phyloP scores from a whole-genome alignment of 2,797 vertebrate genomes.

The Hemibagrus guttatus region DNA sequence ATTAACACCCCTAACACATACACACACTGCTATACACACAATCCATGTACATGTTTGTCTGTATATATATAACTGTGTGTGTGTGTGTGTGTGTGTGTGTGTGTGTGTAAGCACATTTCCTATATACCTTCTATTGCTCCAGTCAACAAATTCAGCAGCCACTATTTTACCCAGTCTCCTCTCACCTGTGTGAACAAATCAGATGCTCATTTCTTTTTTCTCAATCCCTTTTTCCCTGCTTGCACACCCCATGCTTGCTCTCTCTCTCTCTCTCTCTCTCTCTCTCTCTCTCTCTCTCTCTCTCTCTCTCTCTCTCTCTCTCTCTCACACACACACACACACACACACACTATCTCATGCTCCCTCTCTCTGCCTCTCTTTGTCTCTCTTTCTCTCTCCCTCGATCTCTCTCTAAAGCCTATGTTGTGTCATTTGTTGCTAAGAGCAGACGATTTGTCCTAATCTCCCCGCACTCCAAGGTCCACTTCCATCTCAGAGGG shows the following conservation, averaged over 20 bases:
- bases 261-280: neutral
- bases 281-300: neutral
- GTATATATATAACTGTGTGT: slow-evolving; percentile 1
- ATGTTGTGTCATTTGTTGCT: neutral
- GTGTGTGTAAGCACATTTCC: slow-evolving; percentile 12
- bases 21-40: too few relatives aligned
- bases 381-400: neutral
- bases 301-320: neutral
- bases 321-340: too few relatives aligned
- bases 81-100: slow-evolving; percentile 26
- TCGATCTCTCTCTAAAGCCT: neutral
- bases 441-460: slow-evolving; percentile 22
- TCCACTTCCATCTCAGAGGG: slow-evolving; percentile 13
- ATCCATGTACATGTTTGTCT: neutral
- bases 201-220: slow-evolving; percentile 10
- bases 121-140: slow-evolving; percentile 13
- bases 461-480: slow-evolving; percentile 16
- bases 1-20: too few relatives aligned
- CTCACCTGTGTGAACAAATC: slow-evolving; percentile 40
- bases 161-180: slow-evolving; percentile 33
- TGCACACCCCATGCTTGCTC: neutral
- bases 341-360: too few relatives aligned
- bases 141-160: neutral
- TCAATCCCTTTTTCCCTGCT: neutral
- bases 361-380: too few relatives aligned